Evolutionary conservation across 2,113 vertebrate genomes (phyloP), one percentile per base, ranked within the genome.

Genomic region (Thalassarche chlororhynchos): DNA sequence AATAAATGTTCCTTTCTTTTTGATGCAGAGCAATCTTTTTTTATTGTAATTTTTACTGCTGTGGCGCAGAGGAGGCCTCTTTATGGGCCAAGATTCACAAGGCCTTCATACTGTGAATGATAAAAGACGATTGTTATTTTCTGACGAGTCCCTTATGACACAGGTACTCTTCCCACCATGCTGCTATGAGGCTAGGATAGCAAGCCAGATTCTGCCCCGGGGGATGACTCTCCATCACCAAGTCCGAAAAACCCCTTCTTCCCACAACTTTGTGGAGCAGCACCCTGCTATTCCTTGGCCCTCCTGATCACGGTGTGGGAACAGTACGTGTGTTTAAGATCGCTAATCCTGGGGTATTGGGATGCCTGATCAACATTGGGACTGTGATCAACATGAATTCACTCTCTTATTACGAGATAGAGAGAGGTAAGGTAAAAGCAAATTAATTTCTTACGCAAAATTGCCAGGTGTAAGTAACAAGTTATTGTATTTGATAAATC

Each of bases 21-120:
- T 94, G 54, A 94, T n/a, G 34, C 31, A 72, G 21, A 89, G 8
- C 24, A 84, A 87, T 91, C 52, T 75, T 83, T 70, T 90, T 90
- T 77, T 84, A 84, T 81, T 93, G 40, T 61, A 17, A 87, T 52
- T 97, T 97, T 95, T 85, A 85, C 25, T 76, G 44, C 40, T 65
- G 44, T 20, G 82, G 31, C 14, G 66, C 60, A 74, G 49, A 75
- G 51, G 51, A 93, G 58, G 44, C 5, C 61, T 38, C 62, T 91
- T 94, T 93, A 90, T 55, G 19, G 66, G 36, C 36, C 46, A 86
- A 69, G 40, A 89, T 52, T 90, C 72, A 52, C 51, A 94, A 58
- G n/a, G 40, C 32, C 15, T 10, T 94, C 85, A 36, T 23, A 57
- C 6, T 36, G 26, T 49, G 31, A 87, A 75, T 55, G 87, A 72